Percentiles rank a stretch among this genome's conserved stretches.
Conservation (phyloP, 2,888 invertebrate genomes). For the Drosophila peninsularis region DNA sequence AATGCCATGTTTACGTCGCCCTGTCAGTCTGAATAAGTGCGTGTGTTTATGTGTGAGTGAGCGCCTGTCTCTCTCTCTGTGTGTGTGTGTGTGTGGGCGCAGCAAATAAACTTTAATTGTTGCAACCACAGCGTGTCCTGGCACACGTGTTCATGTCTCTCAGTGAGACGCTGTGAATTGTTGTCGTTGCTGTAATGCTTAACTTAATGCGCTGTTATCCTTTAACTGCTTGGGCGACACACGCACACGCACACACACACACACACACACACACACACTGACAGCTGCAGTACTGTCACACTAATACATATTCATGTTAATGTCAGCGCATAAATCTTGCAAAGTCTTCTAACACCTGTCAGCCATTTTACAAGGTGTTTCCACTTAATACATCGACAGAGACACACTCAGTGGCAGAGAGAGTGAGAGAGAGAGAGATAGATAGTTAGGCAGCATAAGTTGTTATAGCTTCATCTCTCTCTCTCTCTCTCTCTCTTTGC, state of each 20-base stretch:
- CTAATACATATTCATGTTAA: slow-evolving; percentile 79
- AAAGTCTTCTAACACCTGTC: slow-evolving; percentile 80
- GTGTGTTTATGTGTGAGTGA: slow-evolving; percentile 14
- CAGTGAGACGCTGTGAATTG: slow-evolving; percentile 38
- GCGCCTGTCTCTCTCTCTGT: slow-evolving; percentile 15
- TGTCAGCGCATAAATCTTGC: slow-evolving; percentile 80
- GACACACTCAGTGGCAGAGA: slow-evolving; percentile 17
- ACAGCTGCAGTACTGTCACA: slow-evolving; percentile 61
- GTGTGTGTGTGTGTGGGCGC: slow-evolving; percentile 55
- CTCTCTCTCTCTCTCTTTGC: slow-evolving; percentile 37
- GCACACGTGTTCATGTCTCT: slow-evolving; percentile 58
- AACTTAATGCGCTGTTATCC: slow-evolving; percentile 80
- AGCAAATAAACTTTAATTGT: slow-evolving; percentile 81
- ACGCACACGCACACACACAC: slow-evolving; percentile 8
- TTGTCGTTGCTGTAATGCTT: slow-evolving; percentile 72
- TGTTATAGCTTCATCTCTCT: slow-evolving; percentile 1
- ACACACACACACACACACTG: slow-evolving; percentile 6
- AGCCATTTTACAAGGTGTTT: slow-evolving; percentile 80
- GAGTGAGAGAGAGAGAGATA: slow-evolving; percentile 19
- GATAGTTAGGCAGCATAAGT: background rate
- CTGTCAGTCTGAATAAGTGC: slow-evolving; percentile 33
- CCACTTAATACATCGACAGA: slow-evolving; percentile 75
- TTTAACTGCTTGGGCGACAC: slow-evolving; percentile 75
- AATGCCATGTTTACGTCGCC: slow-evolving; percentile 51
- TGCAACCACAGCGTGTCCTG: slow-evolving; percentile 76